Evolutionary conservation across 2,113 vertebrate genomes (phyloP).

Genomic region (Gorsachius goisagi): DNA sequence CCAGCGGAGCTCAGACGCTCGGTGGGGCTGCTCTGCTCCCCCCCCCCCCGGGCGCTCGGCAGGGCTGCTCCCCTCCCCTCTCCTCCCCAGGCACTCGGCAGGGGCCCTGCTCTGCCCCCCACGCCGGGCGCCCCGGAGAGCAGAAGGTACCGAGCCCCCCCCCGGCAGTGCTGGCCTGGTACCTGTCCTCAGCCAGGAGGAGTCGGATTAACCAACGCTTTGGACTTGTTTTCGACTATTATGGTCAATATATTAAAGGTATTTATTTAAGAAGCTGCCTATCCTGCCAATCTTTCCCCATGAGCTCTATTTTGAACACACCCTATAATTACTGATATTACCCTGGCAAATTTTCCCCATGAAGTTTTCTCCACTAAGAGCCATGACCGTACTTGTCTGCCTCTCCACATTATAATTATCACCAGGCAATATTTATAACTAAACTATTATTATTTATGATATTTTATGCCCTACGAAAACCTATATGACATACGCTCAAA

Average conservation of each 20-base stretch:
- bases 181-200: neutral
- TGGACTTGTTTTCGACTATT: slow-evolving; percentile 28
- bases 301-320: slow-evolving; percentile 54
- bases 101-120: neutral
- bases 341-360: slow-evolving; percentile 46
- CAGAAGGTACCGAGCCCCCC: neutral
- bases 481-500: slow-evolving; percentile 1
- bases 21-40: neutral
- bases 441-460: slow-evolving; percentile 51
- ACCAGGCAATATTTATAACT: slow-evolving; percentile 60
- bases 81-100: fast-evolving
- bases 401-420: slow-evolving; percentile 54
- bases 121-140: fast-evolving
- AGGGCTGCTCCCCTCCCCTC: too few relatives aligned
- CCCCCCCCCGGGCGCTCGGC: fast-evolving
- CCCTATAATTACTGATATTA: slow-evolving; percentile 62
- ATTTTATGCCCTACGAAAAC: slow-evolving; percentile 37
- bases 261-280: slow-evolving; percentile 65
- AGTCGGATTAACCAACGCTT: neutral
- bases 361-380: slow-evolving; percentile 48
- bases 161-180: fast-evolving
- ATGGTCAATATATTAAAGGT: slow-evolving; percentile 48
- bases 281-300: slow-evolving; percentile 64
- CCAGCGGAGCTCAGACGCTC: too few relatives aligned
- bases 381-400: slow-evolving; percentile 55